phyloP scores from a whole-genome alignment of 2,113 vertebrate species.

The Abramis brama region DNA sequence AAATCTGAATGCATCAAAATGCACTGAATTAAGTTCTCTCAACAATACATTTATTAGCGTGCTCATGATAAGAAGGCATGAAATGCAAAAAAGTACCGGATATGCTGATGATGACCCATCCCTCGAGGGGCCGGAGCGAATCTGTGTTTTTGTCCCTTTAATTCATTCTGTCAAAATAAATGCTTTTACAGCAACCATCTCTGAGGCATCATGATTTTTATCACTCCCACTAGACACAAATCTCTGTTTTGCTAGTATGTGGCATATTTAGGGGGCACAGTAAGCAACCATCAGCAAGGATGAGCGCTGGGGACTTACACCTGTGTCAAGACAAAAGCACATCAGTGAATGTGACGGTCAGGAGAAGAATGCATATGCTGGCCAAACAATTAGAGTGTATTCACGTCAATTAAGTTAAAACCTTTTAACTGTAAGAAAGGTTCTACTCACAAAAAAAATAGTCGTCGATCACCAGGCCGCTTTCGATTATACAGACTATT shows the following conservation, averaged over 20 bases:
- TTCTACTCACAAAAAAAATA: background rate
- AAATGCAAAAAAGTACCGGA: constrained; percentile 15
- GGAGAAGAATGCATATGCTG: background rate
- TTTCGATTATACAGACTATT: background rate
- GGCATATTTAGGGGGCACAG: constrained; percentile 51
- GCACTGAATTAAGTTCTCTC: too few species aligned
- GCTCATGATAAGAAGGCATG: background rate
- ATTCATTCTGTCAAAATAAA: constrained; percentile 52
- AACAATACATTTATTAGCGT: too few species aligned
- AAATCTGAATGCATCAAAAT: too few species aligned
- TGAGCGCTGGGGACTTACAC: constrained; percentile 37
- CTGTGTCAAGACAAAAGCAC: constrained; percentile 48
- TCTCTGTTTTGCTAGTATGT: constrained; percentile 50
- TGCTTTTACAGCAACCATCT: constrained; percentile 51
- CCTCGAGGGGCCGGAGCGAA: constrained; percentile 1
- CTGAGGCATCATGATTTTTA: constrained; percentile 46
- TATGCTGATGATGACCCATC: constrained; percentile 39
- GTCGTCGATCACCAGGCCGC: too few species aligned
- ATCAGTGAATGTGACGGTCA: constrained; percentile 15
- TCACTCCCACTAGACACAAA: constrained; percentile 59
- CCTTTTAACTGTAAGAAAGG: background rate
- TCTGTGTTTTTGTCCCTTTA: constrained; percentile 51
- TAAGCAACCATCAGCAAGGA: constrained; percentile 58
- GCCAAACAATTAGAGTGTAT: background rate
- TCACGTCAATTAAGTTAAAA: background rate